These are phyloP conservation scores for Ferdinandea cuprea DNA, from an alignment of 2,888 invertebrate species.

Conservation along the genomic window DNA sequence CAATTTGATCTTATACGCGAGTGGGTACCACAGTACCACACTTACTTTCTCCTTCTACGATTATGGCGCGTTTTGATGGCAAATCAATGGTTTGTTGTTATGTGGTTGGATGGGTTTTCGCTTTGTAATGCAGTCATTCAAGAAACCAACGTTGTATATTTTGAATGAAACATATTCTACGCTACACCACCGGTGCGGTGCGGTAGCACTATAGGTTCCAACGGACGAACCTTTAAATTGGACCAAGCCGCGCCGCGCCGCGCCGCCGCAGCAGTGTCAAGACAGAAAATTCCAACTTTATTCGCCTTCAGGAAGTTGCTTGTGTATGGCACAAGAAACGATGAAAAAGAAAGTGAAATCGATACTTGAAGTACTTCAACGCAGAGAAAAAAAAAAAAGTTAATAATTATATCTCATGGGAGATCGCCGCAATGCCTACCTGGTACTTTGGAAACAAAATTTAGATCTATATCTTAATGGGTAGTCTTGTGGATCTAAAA, in stretches of 20 bases:
- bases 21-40: slow-evolving; percentile 71
- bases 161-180: slow-evolving; percentile 64
- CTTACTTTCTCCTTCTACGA: slow-evolving; percentile 73
- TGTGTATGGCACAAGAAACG: background rate
- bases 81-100: slow-evolving; percentile 71
- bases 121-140: slow-evolving; percentile 66
- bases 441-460: slow-evolving; percentile 12
- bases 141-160: slow-evolving; percentile 42
- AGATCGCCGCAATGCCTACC: background rate
- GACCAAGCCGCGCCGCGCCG: too few species aligned
- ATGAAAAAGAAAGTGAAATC: slow-evolving; percentile 72
- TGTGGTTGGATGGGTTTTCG: slow-evolving; percentile 64
- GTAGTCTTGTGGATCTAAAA: slow-evolving; percentile 17
- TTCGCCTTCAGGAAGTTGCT: slow-evolving; percentile 43
- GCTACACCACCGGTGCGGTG: too few species aligned
- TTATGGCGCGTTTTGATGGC: slow-evolving; percentile 69
- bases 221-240: background rate
- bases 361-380: slow-evolving; percentile 52
- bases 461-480: slow-evolving; percentile 46
- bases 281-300: slow-evolving; percentile 40
- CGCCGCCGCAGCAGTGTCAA: background rate
- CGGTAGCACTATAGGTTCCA: too few species aligned
- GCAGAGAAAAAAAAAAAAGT: slow-evolving; percentile 8
- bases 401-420: slow-evolving; percentile 10
- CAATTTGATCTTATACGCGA: slow-evolving; percentile 71